Conservation (phyloP, 2,888 invertebrate genomes). For the Meteorus colon region DNA sequence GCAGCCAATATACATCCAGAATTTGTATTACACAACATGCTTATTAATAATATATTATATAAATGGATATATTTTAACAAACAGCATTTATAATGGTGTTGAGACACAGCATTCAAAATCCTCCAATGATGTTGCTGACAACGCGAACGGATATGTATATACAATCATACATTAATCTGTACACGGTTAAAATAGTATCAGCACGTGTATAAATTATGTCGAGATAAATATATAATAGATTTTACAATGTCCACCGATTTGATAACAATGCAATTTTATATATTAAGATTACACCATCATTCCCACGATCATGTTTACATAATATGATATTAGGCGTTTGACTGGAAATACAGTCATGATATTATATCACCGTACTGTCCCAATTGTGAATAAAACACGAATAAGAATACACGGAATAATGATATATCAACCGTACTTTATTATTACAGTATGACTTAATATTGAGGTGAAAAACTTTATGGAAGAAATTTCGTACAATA, state of each 20-base stretch:
- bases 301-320: not conserved
- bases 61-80: too few species aligned
- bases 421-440: too few species aligned
- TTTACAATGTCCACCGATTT: not conserved
- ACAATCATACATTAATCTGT: not conserved
- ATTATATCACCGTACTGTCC: too few species aligned
- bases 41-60: too few species aligned
- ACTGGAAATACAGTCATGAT: too few species aligned
- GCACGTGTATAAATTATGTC: not conserved
- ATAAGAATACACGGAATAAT: not conserved
- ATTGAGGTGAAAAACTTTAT: too few species aligned
- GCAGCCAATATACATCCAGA: too few species aligned
- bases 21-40: too few species aligned
- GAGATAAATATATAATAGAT: not conserved
- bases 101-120: not conserved
- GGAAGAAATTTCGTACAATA: too few species aligned
- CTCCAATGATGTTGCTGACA: not conserved
- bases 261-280: not conserved
- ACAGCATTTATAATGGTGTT: too few species aligned
- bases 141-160: not conserved
- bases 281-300: not conserved
- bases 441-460: too few species aligned
- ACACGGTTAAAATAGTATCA: not conserved
- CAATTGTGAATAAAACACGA: not conserved
- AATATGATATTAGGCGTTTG: not conserved